phyloP scores from a whole-genome alignment of 2,113 vertebrate species.

The Asarcornis scutulata region DNA sequence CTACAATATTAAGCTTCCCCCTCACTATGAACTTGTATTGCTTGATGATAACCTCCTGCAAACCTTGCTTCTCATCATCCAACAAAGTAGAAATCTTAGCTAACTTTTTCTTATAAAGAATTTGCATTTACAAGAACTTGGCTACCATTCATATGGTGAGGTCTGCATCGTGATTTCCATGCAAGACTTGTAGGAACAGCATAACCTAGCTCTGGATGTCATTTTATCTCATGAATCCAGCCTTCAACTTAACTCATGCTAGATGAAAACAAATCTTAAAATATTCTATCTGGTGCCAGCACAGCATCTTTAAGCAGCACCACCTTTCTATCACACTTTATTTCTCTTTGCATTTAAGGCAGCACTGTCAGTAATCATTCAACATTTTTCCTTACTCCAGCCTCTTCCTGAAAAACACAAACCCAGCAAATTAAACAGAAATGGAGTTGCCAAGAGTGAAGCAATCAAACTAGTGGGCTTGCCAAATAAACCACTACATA shows the following conservation, averaged over 20 bases:
- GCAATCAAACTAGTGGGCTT: conserved; percentile 14
- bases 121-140: conserved; percentile 26
- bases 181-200: background rate
- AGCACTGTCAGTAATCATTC: conserved; percentile 9
- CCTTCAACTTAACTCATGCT: conserved; percentile 46
- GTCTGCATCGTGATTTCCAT: conserved; percentile 9
- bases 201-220: conserved; percentile 16
- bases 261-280: conserved; percentile 65
- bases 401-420: background rate
- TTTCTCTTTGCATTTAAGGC: conserved; percentile 30
- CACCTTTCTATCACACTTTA: conserved; percentile 26
- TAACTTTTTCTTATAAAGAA: conserved; percentile 32
- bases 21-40: background rate
- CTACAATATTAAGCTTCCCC: background rate
- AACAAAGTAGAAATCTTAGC: background rate
- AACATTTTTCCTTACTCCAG: background rate
- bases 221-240: conserved; percentile 62
- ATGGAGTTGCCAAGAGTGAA: background rate
- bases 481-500: conserved; percentile 37
- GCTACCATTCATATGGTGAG: background rate
- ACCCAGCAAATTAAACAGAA: conserved; percentile 37
- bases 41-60: background rate
- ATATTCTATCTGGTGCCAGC: conserved; percentile 15
- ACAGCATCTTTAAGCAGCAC: conserved; percentile 48
- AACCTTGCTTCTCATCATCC: background rate